Base-by-base conservation (phyloP, 2,888 invertebrate genomes). In the Meteorus colon region DNA sequence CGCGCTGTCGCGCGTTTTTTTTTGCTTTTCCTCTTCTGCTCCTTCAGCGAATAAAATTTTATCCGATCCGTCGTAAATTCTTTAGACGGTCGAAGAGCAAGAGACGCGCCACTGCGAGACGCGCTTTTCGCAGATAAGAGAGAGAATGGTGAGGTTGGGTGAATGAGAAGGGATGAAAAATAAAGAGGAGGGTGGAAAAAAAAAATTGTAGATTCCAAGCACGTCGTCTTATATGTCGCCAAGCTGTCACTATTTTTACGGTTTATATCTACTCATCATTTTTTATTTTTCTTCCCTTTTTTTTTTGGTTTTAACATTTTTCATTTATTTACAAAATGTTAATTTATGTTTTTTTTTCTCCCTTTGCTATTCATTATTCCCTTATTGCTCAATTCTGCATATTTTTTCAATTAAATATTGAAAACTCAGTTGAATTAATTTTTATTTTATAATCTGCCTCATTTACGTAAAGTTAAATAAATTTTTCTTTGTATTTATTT, bases 21-120 rank as follows among this genome's bases (percentile, higher is more conserved):
- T 24, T 24, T n/a, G n/a, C 24, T 24, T 24, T 24, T 24, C 24
- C 31, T 69, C 55, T 51, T 16, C 10, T 48, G 31, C 27, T 48
- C 48, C 48, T 48, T 48, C 48, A 48, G 55, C 55, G 69, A 69
- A 51, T 51, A 69, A 69, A 69, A 31, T 55, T 69, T 69, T 69
- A 69, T 69, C 55, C 69, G 69, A 69, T 69, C 69, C 31, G 31
- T 69, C 69, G 55, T 69, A 69, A 69, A 69, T 69, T 69, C 69
- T 48, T 69, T 51, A 48, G 55, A 51, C 69, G 14, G 34, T 69
- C 55, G 31, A 51, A 69, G 55, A 67, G 48, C 48, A 31, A 8
- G 63, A 34, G 34, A 34, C n/a, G 34, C 29, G n/a, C 34, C n/a
- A 63, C 2, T 19, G 31, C 34, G 34, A 63, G 4, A 16, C 16